Percentiles rank a stretch among this genome's conserved stretches.
These are phyloP conservation scores for Lindbergichthys nudifrons DNA, from an alignment of 2,797 vertebrate species.

Conservation along the genomic window DNA sequence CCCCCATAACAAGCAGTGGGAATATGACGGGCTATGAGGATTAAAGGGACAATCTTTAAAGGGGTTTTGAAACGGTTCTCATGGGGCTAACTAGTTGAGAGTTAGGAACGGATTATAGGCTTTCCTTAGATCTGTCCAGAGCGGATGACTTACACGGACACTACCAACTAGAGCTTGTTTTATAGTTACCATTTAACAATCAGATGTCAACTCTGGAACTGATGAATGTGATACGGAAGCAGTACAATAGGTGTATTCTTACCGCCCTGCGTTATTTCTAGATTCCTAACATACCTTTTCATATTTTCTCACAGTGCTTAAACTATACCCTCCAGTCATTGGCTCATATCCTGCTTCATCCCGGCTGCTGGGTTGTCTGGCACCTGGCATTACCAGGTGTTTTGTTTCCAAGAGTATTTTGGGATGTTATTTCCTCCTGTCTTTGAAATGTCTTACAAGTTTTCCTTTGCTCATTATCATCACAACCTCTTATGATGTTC, in stretches of 20 bases:
- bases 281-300: conserved; percentile 11
- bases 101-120: conserved; percentile 48
- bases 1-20: conserved; percentile 38
- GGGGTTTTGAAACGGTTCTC: conserved; percentile 45
- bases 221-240: not conserved
- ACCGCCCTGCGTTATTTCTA: not conserved
- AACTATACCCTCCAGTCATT: conserved; percentile 32
- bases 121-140: conserved; percentile 44
- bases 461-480: conserved; percentile 3
- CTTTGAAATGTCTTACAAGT: conserved; percentile 35
- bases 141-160: conserved; percentile 8
- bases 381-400: conserved; percentile 50
- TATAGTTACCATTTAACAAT: not conserved
- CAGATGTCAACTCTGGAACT: not conserved
- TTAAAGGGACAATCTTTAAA: conserved; percentile 50
- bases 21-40: conserved; percentile 52
- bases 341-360: conserved; percentile 20
- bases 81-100: conserved; percentile 23
- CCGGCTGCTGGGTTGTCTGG: conserved; percentile 42
- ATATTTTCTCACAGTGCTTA: conserved; percentile 35
- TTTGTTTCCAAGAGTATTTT: conserved; percentile 9
- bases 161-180: conserved; percentile 4
- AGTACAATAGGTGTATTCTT: not conserved
- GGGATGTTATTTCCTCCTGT: conserved; percentile 27
- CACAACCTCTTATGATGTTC: conserved; percentile 1